Conservation (phyloP, 2,888 invertebrate genomes). For the Tuta absoluta region DNA sequence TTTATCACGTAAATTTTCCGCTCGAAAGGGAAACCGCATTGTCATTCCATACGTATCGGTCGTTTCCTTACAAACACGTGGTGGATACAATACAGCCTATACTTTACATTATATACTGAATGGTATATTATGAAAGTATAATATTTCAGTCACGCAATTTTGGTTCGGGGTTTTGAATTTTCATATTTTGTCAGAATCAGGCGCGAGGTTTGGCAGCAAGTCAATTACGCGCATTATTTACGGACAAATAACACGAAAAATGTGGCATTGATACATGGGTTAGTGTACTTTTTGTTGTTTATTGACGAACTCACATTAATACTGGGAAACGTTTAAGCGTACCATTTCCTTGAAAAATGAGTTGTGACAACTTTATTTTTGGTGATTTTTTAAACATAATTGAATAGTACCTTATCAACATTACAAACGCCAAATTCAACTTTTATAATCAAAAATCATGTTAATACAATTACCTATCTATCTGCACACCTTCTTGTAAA, state of each 20-base stretch:
- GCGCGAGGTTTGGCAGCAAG: constrained; percentile 48
- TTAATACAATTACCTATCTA: neutral
- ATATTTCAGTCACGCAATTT: constrained; percentile 77
- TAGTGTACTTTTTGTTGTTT: constrained; percentile 12
- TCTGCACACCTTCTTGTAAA: neutral
- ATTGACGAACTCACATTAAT: neutral
- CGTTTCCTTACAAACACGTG: constrained; percentile 78
- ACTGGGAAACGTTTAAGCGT: neutral
- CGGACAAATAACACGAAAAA: constrained; percentile 58
- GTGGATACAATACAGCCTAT: constrained; percentile 38
- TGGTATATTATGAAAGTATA: constrained; percentile 61
- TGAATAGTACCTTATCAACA: no score
- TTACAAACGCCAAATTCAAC: no score
- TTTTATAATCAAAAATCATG: neutral
- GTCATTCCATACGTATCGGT: constrained; percentile 70
- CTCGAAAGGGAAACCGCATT: constrained; percentile 79
- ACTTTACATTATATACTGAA: constrained; percentile 47
- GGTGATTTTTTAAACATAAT: no score
- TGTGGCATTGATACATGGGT: constrained; percentile 36
- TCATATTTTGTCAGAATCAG: constrained; percentile 53
- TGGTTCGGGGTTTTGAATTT: constrained; percentile 63
- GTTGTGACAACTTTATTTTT: no score
- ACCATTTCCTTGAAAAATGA: neutral
- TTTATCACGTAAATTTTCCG: constrained; percentile 81
- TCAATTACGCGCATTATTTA: constrained; percentile 64